These are phyloP conservation scores for Pentalonia nigronervosa DNA, from an alignment of 1,140 invertebrate genomes.

Conservation along the genomic window DNA sequence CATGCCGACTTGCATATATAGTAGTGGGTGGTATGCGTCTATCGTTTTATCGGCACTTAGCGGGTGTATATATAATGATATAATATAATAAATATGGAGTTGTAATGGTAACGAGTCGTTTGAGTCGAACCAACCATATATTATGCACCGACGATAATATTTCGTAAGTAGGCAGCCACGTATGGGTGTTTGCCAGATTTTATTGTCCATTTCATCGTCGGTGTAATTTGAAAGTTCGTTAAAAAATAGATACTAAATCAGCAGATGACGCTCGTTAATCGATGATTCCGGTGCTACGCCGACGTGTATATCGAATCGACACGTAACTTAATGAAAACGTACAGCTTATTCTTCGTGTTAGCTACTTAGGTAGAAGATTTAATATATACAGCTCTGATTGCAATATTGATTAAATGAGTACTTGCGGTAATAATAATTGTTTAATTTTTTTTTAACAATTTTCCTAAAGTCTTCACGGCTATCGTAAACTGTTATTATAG, in stretches of 20 bases:
- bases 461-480: neutral
- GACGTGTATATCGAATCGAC: neutral
- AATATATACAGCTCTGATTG: neutral
- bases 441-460: neutral
- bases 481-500: neutral
- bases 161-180: neutral
- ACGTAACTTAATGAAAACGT: neutral
- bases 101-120: neutral
- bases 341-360: neutral
- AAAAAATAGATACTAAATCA: neutral
- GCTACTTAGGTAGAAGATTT: neutral
- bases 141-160: neutral
- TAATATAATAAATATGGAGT: neutral
- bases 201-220: neutral
- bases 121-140: neutral
- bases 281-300: neutral
- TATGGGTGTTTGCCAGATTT: slow-evolving; percentile 5
- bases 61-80: neutral
- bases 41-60: slow-evolving; percentile 1
- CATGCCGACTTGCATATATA: neutral
- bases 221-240: neutral
- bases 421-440: neutral
- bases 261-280: slow-evolving; percentile 16
- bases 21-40: neutral
- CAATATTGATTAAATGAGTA: neutral